Conservation (phyloP, 2,797 vertebrate genomes). For the Cephalopachus bancanus region DNA sequence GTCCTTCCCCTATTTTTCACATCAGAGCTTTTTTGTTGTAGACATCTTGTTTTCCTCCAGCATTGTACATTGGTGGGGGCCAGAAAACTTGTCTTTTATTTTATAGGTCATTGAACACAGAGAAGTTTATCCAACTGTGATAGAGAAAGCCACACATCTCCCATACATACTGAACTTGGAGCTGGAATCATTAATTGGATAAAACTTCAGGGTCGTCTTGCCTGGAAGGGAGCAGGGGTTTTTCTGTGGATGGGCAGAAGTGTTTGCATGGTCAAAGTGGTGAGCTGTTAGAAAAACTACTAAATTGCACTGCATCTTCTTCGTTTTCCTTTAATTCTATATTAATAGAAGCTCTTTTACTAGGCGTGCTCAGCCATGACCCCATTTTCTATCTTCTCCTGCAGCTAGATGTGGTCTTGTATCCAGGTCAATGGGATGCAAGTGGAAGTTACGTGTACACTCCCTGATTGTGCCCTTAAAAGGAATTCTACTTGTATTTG, state of each 20-base stretch:
- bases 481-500: not conserved
- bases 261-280: not conserved
- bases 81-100: constrained; percentile 11
- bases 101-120: not conserved
- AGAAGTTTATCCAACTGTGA: not conserved
- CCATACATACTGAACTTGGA: not conserved
- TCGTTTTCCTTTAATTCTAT: constrained; percentile 42
- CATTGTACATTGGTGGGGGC: not conserved
- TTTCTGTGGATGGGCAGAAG: not conserved
- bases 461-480: not conserved
- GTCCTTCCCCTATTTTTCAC: not conserved
- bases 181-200: not conserved
- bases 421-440: not conserved
- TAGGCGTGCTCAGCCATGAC: not conserved
- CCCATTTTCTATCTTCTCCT: not conserved
- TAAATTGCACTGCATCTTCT: not conserved
- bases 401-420: not conserved
- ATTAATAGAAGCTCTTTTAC: not conserved
- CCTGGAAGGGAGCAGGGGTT: not conserved
- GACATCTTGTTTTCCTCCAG: not conserved
- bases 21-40: not conserved
- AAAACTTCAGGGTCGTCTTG: not conserved
- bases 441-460: not conserved
- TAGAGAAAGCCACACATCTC: not conserved
- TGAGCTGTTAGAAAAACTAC: constrained; percentile 9